Evolutionary conservation across 2,888 invertebrate genomes (phyloP).

Genomic region (Nephrotoma appendiculata): DNA sequence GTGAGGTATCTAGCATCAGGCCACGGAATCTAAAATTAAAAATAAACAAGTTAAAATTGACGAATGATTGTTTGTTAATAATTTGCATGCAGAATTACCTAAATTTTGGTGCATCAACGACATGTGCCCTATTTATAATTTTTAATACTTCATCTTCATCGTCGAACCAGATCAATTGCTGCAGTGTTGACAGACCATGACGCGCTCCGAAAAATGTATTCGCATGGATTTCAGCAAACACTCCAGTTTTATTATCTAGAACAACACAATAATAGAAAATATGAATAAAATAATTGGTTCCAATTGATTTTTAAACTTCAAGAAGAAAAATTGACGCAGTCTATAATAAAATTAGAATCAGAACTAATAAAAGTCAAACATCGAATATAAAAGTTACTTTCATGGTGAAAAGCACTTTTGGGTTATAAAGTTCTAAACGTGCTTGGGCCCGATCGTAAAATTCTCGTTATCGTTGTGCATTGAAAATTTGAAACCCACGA

Average conservation of each 20-base stretch:
- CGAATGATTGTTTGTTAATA: neutral
- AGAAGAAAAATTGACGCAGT: too few relatives aligned
- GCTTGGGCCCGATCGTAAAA: too few relatives aligned
- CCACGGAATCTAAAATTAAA: constrained; percentile 49
- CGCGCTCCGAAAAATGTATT: constrained; percentile 63
- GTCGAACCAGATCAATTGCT: constrained; percentile 70
- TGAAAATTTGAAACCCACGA: too few relatives aligned
- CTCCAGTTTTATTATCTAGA: constrained; percentile 24
- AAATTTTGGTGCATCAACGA: constrained; percentile 63
- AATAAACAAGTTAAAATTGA: neutral
- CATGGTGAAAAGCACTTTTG: too few relatives aligned
- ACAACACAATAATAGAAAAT: neutral
- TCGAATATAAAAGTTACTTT: too few relatives aligned
- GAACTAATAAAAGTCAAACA: too few relatives aligned
- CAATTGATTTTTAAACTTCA: too few relatives aligned
- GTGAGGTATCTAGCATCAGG: constrained; percentile 75
- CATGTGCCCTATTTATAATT: constrained; percentile 46
- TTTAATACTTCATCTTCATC: constrained; percentile 47
- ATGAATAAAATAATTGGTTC: too few relatives aligned
- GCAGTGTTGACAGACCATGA: constrained; percentile 61
- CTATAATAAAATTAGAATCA: too few relatives aligned
- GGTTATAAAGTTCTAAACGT: too few relatives aligned
- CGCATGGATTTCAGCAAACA: constrained; percentile 48
- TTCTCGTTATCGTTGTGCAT: too few relatives aligned
- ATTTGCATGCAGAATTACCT: constrained; percentile 15